Evolutionary conservation across 2,113 vertebrate species (phyloP).

Genomic region (Tachycineta bicolor): DNA sequence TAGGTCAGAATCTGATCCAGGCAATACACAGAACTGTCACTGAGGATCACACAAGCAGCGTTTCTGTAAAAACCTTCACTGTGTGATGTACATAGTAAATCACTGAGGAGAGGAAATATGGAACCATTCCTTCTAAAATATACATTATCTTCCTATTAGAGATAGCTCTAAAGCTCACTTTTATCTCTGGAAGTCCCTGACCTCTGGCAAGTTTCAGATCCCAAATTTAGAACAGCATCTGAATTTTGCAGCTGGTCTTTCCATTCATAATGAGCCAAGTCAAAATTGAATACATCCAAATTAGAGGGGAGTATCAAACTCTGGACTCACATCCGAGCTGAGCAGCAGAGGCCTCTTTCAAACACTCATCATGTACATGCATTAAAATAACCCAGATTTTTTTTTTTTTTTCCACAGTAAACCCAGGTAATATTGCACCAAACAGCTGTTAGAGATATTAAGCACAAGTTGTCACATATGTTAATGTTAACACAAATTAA

Average conservation of each 20-base stretch:
- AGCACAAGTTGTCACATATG: neutral
- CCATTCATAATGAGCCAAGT: constrained; percentile 29
- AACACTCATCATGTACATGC: neutral
- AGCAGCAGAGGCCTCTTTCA: neutral
- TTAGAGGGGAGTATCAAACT: constrained; percentile 24
- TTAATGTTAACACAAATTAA: constrained; percentile 2
- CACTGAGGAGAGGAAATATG: neutral
- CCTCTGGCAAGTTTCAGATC: neutral
- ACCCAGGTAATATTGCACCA: neutral
- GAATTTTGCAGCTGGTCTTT: constrained; percentile 38
- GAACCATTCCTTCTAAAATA: neutral
- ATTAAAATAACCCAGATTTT: neutral
- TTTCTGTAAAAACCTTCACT: neutral
- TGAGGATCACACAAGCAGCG: neutral
- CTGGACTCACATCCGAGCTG: neutral
- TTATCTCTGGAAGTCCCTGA: neutral
- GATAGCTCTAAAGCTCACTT: neutral
- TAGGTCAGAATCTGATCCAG: neutral
- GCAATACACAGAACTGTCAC: neutral
- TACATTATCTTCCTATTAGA: constrained; percentile 18
- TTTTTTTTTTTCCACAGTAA: neutral
- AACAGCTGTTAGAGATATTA: neutral
- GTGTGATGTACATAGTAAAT: neutral
- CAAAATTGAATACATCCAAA: constrained; percentile 21
- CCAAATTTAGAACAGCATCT: constrained; percentile 28